Evolutionary conservation across 2,888 invertebrate genomes (phyloP).

Genomic region (Stratiomys singularior): DNA sequence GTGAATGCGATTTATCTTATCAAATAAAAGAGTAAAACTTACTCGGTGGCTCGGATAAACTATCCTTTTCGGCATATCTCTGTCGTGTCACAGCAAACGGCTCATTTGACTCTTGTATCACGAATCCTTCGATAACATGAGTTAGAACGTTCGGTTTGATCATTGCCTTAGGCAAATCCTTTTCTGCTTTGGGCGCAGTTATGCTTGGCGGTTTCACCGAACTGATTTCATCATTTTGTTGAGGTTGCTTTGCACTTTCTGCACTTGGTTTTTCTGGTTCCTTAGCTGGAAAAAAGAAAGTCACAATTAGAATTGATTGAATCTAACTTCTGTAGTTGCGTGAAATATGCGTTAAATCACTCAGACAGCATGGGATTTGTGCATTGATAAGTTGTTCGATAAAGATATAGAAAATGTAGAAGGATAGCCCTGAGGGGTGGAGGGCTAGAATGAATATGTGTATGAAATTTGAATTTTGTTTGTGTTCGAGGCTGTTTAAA

Average conservation of each 20-base stretch:
- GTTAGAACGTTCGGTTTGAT: conserved; percentile 95
- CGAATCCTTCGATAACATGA: conserved; percentile 96
- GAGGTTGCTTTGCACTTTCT: conserved; percentile 46
- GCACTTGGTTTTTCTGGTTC: conserved; percentile 43
- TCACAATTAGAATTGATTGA: not conserved
- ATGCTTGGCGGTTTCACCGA: conserved; percentile 14
- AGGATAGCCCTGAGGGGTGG: too few species aligned
- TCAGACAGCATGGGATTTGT: too few species aligned
- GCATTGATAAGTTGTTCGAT: too few species aligned
- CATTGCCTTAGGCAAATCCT: conserved; percentile 83
- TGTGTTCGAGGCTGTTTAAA: too few species aligned
- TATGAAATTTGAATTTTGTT: too few species aligned
- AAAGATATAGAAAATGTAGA: too few species aligned
- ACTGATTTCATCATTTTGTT: conserved; percentile 35
- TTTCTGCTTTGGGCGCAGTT: conserved; percentile 61
- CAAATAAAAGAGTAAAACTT: conserved; percentile 64
- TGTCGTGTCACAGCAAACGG: conserved; percentile 83
- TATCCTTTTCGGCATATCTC: conserved; percentile 71
- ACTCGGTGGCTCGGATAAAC: conserved; percentile 81
- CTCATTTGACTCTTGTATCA: conserved; percentile 94
- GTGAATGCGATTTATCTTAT: not conserved
- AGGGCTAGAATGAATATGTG: too few species aligned
- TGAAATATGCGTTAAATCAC: too few species aligned
- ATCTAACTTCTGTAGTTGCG: too few species aligned
- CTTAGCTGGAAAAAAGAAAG: conserved; percentile 24